Evolutionary conservation across 2,797 vertebrate species (phyloP), one percentile per base, ranked within the genome.

Genomic region (Hyperoplus immaculatus): DNA sequence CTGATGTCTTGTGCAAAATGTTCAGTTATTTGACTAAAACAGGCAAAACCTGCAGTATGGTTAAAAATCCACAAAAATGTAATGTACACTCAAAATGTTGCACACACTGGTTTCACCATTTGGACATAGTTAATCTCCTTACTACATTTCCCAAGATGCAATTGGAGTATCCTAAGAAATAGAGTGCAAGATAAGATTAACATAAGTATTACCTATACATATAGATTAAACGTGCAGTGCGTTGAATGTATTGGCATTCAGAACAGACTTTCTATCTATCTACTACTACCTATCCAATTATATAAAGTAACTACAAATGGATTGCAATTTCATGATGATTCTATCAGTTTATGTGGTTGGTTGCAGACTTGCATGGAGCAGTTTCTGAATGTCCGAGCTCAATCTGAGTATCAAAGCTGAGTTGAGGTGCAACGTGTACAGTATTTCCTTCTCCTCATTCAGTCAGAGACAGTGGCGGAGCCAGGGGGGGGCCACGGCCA

Each of bases 391-490:
- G 29, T 29, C 56, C 15, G 8, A 18, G 41, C 59, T 49, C 29
- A 6, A 15, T 18, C 21, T 0, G 39, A 39, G 54, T 16, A 41
- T 7, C 46, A 21, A 13, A 12, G 2, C 9, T 14, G 42, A 41
- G 60, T 18, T 54, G 53, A 42, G 51, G 57, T 13, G 38, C 42
- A 10, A 69, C 65, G 53, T 69, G 80, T 78, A 39, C n/a, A 42
- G 71, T 75, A 75, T 68, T 54, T 63, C 21, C 58, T 67, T 36
- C 46, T 39, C 46, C 57, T 47, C 42, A 11, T 70, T 60, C n/a
- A n/a, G n/a, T n/a, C n/a, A n/a, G n/a, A n/a, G n/a, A n/a, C n/a
- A n/a, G n/a, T n/a, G n/a, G n/a, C n/a, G n/a, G n/a, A n/a, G n/a
- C n/a, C n/a, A n/a, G n/a, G n/a, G n/a, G n/a, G n/a, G n/a, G n/a